Evolutionary conservation across 1,140 invertebrate species (phyloP), one percentile per base, ranked within the genome.

Genomic region (Aculops lycopersici): DNA sequence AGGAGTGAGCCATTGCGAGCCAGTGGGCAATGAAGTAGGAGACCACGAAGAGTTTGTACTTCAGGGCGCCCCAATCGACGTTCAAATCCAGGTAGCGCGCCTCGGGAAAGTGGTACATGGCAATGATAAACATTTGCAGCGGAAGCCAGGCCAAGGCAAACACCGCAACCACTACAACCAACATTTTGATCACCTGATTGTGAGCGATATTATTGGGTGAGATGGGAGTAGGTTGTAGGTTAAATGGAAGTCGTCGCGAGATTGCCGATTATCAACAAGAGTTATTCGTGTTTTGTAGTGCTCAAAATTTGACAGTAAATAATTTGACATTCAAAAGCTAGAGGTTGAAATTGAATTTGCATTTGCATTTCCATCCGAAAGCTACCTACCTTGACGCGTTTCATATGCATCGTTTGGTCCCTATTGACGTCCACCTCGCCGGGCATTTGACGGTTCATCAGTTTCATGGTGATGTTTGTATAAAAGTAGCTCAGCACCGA

Each of bases 1-100:
- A 75, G 8, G 72, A 74, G 55, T 78, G 78, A 3, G 68, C 58
- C 56, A 63, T 64, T 35, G 62, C 62, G 12, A 64, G 47, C 60
- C 61, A 65, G 46, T 65, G 60, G 39, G 56, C 59, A 18, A 50
- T 45, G 46, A 61, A 62, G 47, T 60, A 64, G 13, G 51, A 51
- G 17, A 52, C 45, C n/a, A 51, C 53, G 49, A 56, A 58, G 5
- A 48, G 14, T 4, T 45, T 38, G 20, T 51, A 45, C 15, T 46
- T 39, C 15, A 51, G 14, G 42, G 47, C 54, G 45, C 5, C 50
- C 48, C 37, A 52, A 36, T 40, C 52, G 48, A 5, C 41, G 21
- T 12, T 43, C n/a, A n/a, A n/a, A n/a, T n/a, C n/a, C n/a, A n/a
- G n/a, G 46, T 36, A 46, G 3, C 46, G 16, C 3, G 39, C 39